These are phyloP conservation scores for Caenorhabditis sulstoni DNA, from an alignment of 2,888 invertebrate species.

Conservation along the genomic window DNA sequence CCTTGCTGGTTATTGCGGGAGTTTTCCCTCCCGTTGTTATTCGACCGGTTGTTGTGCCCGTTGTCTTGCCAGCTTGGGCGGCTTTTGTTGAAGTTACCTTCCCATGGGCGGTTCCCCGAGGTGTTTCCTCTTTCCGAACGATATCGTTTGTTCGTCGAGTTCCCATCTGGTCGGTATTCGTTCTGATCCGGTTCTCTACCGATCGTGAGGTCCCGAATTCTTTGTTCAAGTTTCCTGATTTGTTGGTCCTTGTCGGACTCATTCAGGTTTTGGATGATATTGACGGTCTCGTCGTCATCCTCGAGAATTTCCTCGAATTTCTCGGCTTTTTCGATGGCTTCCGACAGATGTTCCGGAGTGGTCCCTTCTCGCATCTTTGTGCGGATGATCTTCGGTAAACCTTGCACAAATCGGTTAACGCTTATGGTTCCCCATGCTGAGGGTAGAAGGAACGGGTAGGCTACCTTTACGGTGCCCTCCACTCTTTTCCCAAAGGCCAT, in stretches of 20 bases:
- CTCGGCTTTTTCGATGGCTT: neutral
- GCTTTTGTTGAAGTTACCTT: too few species aligned
- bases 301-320: neutral
- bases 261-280: neutral
- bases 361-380: neutral
- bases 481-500: neutral
- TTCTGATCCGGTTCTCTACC: neutral
- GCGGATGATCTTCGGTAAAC: neutral
- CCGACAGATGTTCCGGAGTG: too few species aligned
- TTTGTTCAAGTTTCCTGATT: neutral
- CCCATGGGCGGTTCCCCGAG: too few species aligned
- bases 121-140: too few species aligned
- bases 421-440: neutral
- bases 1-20: neutral
- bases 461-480: neutral
- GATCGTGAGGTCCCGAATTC: too few species aligned
- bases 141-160: too few species aligned
- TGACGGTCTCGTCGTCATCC: neutral
- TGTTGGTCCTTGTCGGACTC: neutral
- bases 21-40: neutral
- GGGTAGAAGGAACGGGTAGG: neutral
- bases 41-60: neutral
- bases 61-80: too few species aligned
- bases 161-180: neutral
- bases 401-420: conserved; percentile 1